phyloP scores from a whole-genome alignment of 2,888 invertebrate species.

The Metalampra italica region DNA sequence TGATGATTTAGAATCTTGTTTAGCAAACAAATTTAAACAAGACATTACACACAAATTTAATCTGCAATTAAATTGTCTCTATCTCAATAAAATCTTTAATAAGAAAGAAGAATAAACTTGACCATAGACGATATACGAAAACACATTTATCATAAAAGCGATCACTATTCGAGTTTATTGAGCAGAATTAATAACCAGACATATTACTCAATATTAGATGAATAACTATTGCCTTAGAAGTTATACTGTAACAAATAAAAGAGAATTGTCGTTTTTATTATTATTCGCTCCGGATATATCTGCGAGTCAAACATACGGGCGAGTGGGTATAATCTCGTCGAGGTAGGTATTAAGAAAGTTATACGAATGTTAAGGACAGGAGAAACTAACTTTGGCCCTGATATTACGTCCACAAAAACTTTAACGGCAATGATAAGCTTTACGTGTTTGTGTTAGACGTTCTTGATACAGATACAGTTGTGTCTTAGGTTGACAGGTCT shows the following conservation, averaged over 20 bases:
- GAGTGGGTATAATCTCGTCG: constrained; percentile 61
- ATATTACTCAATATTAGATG: constrained; percentile 44
- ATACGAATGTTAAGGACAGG: constrained; percentile 59
- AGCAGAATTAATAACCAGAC: constrained; percentile 68
- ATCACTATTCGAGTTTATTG: constrained; percentile 57
- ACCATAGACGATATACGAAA: constrained; percentile 19
- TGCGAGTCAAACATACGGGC: constrained; percentile 45
- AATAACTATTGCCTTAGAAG: constrained; percentile 42
- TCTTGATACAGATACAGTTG: not conserved
- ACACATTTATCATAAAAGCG: constrained; percentile 24
- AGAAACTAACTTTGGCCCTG: constrained; percentile 54
- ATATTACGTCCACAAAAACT: constrained; percentile 66
- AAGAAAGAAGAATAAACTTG: constrained; percentile 15
- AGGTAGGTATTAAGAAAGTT: constrained; percentile 75
- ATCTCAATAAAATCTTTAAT: too few relatives aligned
- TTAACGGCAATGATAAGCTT: constrained; percentile 55
- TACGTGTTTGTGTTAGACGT: constrained; percentile 26
- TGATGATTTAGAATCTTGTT: too few relatives aligned
- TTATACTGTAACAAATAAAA: constrained; percentile 66
- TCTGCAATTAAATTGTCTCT: too few relatives aligned
- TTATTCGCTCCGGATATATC: constrained; percentile 60
- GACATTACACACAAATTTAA: too few relatives aligned
- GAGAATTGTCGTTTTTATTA: constrained; percentile 66
- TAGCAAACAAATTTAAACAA: too few relatives aligned
- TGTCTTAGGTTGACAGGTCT: not conserved